Percentiles rank a stretch among this genome's conserved stretches.
Conservation (phyloP, 2,797 vertebrate genomes). For the Staurois parvus region DNA sequence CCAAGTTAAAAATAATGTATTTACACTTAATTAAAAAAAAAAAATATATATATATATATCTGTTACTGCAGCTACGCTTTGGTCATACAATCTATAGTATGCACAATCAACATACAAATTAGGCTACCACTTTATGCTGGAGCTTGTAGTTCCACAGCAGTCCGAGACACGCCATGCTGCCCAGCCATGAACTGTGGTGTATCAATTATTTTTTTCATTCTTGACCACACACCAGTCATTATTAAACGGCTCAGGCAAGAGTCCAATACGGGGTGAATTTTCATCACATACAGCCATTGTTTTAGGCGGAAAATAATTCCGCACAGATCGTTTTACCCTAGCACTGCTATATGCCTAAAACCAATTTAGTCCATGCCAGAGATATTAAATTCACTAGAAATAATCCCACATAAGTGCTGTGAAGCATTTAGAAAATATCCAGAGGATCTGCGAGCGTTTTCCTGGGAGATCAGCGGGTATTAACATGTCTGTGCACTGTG, state of each 20-base stretch:
- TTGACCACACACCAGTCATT: background rate
- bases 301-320: constrained; percentile 21
- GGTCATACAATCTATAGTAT: no score
- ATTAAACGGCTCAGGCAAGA: background rate
- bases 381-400: constrained; percentile 50
- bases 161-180: background rate
- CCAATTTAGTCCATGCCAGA: constrained; percentile 46
- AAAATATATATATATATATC: background rate
- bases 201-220: background rate
- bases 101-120: no score
- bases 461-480: constrained; percentile 38
- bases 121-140: no score
- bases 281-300: constrained; percentile 28
- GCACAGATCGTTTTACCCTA: constrained; percentile 23
- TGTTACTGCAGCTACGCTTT: background rate
- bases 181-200: background rate
- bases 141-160: background rate
- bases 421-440: constrained; percentile 43
- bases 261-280: constrained; percentile 12
- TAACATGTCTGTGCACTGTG: constrained; percentile 33
- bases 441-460: constrained; percentile 44
- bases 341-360: background rate
- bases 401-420: constrained; percentile 51
- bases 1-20: background rate
- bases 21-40: background rate